A percentile compares a stretch with the other conserved stretches of the same genome.
These are phyloP conservation scores for Peromyscus maniculatus DNA, from an alignment of 2,113 vertebrate genomes.

Conservation along the genomic window DNA sequence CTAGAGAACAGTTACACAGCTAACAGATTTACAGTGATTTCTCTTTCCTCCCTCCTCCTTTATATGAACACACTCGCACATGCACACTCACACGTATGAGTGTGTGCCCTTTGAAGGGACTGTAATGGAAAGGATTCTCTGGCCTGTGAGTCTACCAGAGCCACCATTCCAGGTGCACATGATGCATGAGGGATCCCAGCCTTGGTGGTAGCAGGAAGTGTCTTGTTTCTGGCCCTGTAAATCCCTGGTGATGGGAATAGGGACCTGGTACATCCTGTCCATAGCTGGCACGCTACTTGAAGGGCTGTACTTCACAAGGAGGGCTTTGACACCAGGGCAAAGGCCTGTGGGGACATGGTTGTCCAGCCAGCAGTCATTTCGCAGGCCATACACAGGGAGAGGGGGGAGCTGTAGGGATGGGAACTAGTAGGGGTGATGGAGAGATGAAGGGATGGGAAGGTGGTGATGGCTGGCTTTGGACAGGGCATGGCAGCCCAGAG, in stretches of 20 bases:
- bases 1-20: background rate
- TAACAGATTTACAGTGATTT: background rate
- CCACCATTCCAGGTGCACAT: background rate
- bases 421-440: no score
- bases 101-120: background rate
- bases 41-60: background rate
- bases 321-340: background rate
- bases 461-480: background rate
- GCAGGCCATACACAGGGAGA: background rate
- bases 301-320: background rate
- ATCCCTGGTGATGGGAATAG: background rate
- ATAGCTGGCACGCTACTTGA: background rate
- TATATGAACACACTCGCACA: no score
- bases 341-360: background rate
- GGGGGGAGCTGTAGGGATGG: background rate
- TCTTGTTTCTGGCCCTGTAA: background rate
- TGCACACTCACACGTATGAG: accelerated
- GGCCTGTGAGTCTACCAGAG: background rate
- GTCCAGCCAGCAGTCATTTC: background rate
- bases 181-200: background rate
- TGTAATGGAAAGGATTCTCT: background rate
- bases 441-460: background rate
- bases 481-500: background rate
- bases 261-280: background rate
- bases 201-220: accelerated